Evolutionary conservation across 2,113 vertebrate genomes (phyloP), one percentile per base, ranked within the genome.

Genomic region (Pimephales promelas): DNA sequence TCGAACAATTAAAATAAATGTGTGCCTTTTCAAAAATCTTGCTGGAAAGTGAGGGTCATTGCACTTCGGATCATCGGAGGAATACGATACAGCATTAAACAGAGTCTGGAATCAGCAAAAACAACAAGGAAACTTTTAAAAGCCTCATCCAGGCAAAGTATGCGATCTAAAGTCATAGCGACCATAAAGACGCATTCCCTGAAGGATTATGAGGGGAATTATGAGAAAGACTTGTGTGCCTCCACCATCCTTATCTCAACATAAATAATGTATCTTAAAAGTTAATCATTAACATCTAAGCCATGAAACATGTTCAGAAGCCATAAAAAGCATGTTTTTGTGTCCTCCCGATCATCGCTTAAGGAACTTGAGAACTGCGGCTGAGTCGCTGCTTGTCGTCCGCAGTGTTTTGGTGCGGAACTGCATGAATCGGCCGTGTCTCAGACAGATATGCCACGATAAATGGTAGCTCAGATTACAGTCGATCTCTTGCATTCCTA

Each of bases 211-310:
- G 71, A 87, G 56, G 77, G 13, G 62, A 84, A 84, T 86, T 34
- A 83, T 64, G 85, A 84, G 84, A 86, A 79, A 84, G 77, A 57
- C 74, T 88, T 89, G 85, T 90, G 80, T 87, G 89, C 88, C 76
- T 92, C 89, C 88, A 88, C 90, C 88, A 88, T 86, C 90, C 91
- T 93, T 93, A 94, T 94, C 92, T 91, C 89, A 90, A 93, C 91
- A 94, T 94, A 94, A 95, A 95, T 94, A 94, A 92, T 94, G 91
- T 85, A 87, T 86, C 88, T 89, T 92, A 94, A 93, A 93, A 84
- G 90, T 92, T 87, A 94, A 93, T 93, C 82, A 95, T 93, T 91
- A 90, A 92, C 93, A 82, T 77, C 62, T 45, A 54, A 79, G 86
- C 88, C 89, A 92, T 90, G 88, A 92, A 88, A 86, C 86, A 70